phyloP scores from a whole-genome alignment of 2,797 vertebrate species.

The Ibycter americanus region DNA sequence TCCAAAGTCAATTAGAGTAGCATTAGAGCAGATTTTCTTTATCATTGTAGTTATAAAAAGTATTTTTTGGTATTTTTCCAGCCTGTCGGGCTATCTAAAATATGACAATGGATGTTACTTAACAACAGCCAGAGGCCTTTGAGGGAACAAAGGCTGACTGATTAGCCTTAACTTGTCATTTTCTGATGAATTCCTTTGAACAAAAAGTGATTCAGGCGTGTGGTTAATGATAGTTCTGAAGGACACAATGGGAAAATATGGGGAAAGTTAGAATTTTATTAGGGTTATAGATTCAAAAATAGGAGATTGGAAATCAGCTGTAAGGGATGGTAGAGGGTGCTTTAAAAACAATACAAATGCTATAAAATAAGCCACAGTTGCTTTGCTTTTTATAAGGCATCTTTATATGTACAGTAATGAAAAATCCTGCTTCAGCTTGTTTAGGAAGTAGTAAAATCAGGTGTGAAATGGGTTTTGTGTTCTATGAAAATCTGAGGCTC shows the following conservation, averaged over 20 bases:
- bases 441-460: constrained; percentile 1
- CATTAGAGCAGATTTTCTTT: constrained; percentile 20
- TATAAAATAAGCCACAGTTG: background rate
- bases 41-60: background rate
- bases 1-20: background rate
- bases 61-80: accelerated
- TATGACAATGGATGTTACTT: background rate
- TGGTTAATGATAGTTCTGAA: background rate
- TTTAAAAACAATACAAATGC: background rate
- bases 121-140: background rate
- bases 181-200: constrained; percentile 14
- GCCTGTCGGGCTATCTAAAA: background rate
- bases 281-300: background rate
- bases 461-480: background rate
- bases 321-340: background rate
- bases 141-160: background rate
- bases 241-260: background rate
- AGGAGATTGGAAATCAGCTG: background rate
- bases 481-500: background rate
- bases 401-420: background rate
- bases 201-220: background rate
- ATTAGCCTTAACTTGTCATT: constrained; percentile 19
- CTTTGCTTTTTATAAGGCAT: constrained; percentile 1
- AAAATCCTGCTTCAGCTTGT: background rate
- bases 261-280: background rate